Evolutionary conservation across 2,113 vertebrate species (phyloP), one percentile per base, ranked within the genome.

Genomic region (Gymnogyps californianus): DNA sequence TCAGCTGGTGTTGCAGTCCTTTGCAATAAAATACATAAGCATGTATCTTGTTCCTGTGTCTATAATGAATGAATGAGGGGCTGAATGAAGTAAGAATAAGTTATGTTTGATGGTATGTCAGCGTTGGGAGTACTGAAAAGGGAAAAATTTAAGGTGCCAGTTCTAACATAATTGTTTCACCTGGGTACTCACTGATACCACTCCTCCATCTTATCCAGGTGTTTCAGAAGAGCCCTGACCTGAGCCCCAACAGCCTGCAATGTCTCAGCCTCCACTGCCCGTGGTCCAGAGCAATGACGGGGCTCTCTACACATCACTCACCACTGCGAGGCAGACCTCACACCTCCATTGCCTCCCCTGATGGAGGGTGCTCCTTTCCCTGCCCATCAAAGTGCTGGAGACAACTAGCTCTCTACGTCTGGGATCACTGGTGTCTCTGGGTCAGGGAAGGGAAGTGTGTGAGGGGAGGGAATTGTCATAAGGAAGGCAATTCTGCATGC

Each of bases 311-410:
- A 26, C 16, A 22, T 4, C 18, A 7, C 47, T 59, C 29, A 46
- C 16, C 4, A 5, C 26, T 6, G 1, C 0, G 0, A 58, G 51
- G 46, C 31, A 61, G 29, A 69, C 3, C 20, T 64, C 34, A 29
- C 1, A 5, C 3, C 4, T 2, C 2, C 5, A 5, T 26, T 64
- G 13, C 16, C 38, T 59, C 25, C 20, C 5, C 10, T 61, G 16
- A 4, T 24, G 26, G 13, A 69, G 28, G 49, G 2, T 10, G 44
- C 14, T 59, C 61, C n/a, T 75, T 75, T 75, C 12, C 17, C 36
- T 70, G 36, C 7, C 18, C 29, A 51, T 3, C 9, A 38, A 62
- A 58, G 4, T 28, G 9, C 38, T 75, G 16, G 13, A 51, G 52
- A 70, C 10, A 8, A 38, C 31, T 24, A 44, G 12, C 14, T 55